phyloP scores from a whole-genome alignment of 2,113 vertebrate species.

The Coracopsis vasa region DNA sequence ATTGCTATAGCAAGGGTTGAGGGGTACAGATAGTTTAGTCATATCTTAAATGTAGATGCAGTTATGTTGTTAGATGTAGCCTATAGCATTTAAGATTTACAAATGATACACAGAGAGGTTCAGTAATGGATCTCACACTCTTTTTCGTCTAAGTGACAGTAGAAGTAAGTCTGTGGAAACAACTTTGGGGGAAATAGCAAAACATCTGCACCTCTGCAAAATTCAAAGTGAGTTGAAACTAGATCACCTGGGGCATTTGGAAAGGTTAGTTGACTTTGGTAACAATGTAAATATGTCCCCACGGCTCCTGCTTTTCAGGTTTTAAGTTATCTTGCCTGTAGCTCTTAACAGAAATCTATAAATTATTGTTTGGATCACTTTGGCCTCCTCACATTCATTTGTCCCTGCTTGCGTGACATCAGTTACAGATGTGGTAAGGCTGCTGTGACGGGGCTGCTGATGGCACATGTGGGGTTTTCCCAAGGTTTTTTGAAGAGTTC shows the following conservation, averaged over 20 bases:
- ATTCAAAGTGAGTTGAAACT: not conserved
- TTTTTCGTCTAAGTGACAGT: not conserved
- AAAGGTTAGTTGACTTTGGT: not conserved
- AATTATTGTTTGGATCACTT: not conserved
- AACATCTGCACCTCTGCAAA: not conserved
- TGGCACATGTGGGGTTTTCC: not conserved
- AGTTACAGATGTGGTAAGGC: not conserved
- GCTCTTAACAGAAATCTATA: not conserved
- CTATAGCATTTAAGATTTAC: not conserved
- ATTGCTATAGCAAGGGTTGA: not conserved
- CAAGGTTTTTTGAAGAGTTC: not conserved
- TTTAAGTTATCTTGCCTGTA: not conserved
- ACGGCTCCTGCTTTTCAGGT: not conserved
- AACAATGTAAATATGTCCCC: not conserved
- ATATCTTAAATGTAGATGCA: not conserved
- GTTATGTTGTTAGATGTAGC: accelerated
- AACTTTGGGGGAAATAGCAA: not conserved
- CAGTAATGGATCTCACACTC: not conserved
- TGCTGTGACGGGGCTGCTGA: accelerated
- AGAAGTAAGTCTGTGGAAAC: not conserved
- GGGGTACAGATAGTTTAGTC: not conserved
- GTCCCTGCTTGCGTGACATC: not conserved
- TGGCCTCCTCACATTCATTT: not conserved
- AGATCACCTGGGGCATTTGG: not conserved
- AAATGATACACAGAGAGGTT: not conserved